These are phyloP conservation scores for Pantelozetes paolii DNA, from an alignment of 2,888 invertebrate genomes.

Conservation along the genomic window DNA sequence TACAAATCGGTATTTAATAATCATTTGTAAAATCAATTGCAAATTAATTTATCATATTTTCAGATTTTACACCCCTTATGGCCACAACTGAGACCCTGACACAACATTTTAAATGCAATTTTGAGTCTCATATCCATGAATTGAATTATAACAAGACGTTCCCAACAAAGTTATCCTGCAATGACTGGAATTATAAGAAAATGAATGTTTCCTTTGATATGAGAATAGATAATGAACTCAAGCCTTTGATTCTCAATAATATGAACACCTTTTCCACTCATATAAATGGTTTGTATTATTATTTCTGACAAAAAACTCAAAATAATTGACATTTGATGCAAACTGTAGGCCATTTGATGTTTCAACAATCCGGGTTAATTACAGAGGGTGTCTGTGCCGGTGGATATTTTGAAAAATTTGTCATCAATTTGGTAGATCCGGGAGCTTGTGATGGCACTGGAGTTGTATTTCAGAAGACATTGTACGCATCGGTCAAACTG, in stretches of 20 bases:
- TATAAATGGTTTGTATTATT: neutral
- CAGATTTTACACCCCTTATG: constrained; percentile 1
- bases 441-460: neutral
- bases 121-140: neutral
- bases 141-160: neutral
- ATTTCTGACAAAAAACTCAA: too few relatives aligned
- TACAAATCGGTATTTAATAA: too few relatives aligned
- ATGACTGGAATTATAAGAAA: constrained; percentile 8
- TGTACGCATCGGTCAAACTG: neutral
- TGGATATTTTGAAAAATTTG: neutral
- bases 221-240: neutral
- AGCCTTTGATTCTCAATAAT: neutral
- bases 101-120: constrained; percentile 5
- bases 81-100: neutral
- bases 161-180: neutral
- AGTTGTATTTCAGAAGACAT: neutral
- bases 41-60: too few relatives aligned
- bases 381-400: neutral
- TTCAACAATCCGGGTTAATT: neutral
- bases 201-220: neutral
- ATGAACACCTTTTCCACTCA: neutral
- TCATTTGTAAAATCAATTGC: too few relatives aligned
- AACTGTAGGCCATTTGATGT: neutral
- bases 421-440: neutral
- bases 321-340: neutral